Conservation (phyloP, 2,797 vertebrate species). For the Ambastaia sidthimunki region DNA sequence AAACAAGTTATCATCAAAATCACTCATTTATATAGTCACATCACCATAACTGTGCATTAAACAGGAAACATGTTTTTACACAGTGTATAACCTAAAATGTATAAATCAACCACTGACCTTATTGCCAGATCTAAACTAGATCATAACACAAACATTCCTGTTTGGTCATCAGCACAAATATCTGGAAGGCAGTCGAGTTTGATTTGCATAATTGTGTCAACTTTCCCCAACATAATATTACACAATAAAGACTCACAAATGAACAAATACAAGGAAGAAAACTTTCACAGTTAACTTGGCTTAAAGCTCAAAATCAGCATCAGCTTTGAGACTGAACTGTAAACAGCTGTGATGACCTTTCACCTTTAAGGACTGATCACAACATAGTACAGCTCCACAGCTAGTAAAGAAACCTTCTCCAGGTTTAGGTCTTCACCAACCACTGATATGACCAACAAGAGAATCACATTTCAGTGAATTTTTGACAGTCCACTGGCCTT, state of each 20-base stretch:
- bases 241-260: constrained; percentile 67
- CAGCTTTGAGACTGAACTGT: constrained; percentile 20
- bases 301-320: constrained; percentile 52
- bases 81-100: background rate
- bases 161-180: constrained; percentile 28
- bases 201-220: constrained; percentile 55
- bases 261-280: constrained; percentile 33
- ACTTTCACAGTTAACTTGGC: constrained; percentile 77
- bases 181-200: constrained; percentile 50
- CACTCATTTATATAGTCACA: constrained; percentile 31
- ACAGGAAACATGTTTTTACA: background rate
- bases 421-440: constrained; percentile 26
- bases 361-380: constrained; percentile 35
- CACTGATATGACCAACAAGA: constrained; percentile 11
- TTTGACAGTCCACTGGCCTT: constrained; percentile 81
- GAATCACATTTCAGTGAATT: constrained; percentile 73
- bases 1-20: constrained; percentile 50
- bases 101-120: constrained; percentile 6
- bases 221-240: constrained; percentile 70
- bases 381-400: constrained; percentile 53
- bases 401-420: no score
- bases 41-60: constrained; percentile 20
- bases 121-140: background rate
- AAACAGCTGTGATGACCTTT: constrained; percentile 22
- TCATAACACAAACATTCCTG: background rate